Conservation (phyloP, 2,797 vertebrate species). For the Phoeniculus purpureus region DNA sequence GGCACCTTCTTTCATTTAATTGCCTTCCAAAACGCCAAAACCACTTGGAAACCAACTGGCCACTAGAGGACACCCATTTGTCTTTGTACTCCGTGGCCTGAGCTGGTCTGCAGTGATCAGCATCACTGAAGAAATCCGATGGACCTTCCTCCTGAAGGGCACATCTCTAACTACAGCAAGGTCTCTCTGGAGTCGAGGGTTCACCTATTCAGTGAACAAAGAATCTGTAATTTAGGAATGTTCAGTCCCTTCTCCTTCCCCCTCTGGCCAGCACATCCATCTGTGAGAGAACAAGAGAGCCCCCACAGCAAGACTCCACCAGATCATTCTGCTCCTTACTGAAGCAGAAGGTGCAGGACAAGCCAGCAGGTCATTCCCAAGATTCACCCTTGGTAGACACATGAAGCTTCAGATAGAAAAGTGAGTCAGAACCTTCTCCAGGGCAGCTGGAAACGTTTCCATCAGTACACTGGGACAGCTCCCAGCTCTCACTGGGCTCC, state of each 20-base stretch:
- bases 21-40: not conserved
- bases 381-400: not conserved
- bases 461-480: not conserved
- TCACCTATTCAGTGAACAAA: not conserved
- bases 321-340: not conserved
- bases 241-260: not conserved
- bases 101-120: not conserved
- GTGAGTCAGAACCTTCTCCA: not conserved
- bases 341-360: not conserved
- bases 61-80: constrained; percentile 46
- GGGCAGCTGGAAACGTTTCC: not conserved
- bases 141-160: not conserved
- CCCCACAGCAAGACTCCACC: not conserved
- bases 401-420: not conserved
- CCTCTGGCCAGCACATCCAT: not conserved
- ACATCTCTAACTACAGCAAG: not conserved
- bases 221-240: not conserved
- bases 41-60: not conserved
- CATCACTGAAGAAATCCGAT: not conserved
- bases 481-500: not conserved
- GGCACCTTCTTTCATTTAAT: not conserved
- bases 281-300: not conserved
- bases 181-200: not conserved
- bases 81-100: not conserved
- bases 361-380: not conserved